Base-by-base conservation (phyloP, 2,797 vertebrate species). In the Crax fasciolata region DNA sequence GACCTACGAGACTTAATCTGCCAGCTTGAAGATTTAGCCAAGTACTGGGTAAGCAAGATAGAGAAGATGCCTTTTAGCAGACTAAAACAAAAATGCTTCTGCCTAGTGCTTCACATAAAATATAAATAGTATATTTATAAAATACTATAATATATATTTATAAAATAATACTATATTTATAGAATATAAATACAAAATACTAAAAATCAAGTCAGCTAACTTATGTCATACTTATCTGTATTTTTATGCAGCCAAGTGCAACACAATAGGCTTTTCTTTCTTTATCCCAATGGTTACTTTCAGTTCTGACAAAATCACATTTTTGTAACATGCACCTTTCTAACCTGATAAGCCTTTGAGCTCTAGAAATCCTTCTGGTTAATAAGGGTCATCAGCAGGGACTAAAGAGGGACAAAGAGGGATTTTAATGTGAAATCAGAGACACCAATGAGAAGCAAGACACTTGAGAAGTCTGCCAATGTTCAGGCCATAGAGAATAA, bases 351-450 rank as follows among this genome's bases (percentile, higher is more conserved):
- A 68, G 38, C 49, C 80, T 87, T 93, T 84, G 72, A 84, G 59
- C 44, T 92, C 74, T 38, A 74, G 76, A 95, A 93, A 74, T 86
- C 41, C 65, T 92, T 87, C 48, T 91, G 85, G 43, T 88, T 91
- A 94, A 92, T 88, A 87, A 78, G 46, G 80, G 67, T 81, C 87
- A 94, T 91, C 78, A 86, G 55, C 35, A 46, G 77, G 35, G 25
- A 82, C 58, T 87, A 84, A 70, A 65, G 65, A 92, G 39, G 46
- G 49, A 93, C 85, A 89, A 95, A 93, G 41, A 77, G 66, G 38
- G 41, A 87, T 87, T 91, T 94, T 84, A 93, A 93, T 82, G 38
- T 70, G 84, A 94, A 95, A 95, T 92, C 46, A 95, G 93, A 93
- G 71, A 80, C 88, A 91, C 24, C 62, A 82, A 49, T 44, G 61